Evolutionary conservation across 2,797 vertebrate species (phyloP).

Genomic region (Tarsius wallacei): DNA sequence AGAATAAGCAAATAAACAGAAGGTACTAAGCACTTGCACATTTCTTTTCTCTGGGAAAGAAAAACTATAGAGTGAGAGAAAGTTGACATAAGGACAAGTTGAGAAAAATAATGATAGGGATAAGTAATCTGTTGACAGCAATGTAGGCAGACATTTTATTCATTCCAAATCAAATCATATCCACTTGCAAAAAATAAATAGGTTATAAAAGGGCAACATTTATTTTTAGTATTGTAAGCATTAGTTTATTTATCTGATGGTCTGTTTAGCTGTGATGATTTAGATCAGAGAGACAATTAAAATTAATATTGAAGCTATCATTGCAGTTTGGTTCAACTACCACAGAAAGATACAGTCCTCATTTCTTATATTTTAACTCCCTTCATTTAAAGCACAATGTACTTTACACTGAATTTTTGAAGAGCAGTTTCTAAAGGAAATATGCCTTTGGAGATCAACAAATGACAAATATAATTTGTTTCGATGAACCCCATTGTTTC

Average conservation of each 20-base stretch:
- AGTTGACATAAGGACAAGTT: background rate
- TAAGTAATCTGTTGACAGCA: background rate
- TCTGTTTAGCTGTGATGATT: conserved; percentile 21
- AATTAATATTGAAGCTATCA: background rate
- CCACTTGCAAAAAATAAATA: conserved; percentile 7
- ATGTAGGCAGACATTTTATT: conserved; percentile 12
- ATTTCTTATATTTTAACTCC: background rate
- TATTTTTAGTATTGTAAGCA: conserved; percentile 57
- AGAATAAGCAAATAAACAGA: background rate
- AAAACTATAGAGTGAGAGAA: conserved; percentile 2
- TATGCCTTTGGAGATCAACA: conserved; percentile 17
- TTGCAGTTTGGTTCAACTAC: background rate
- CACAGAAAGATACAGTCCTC: background rate
- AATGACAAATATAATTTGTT: conserved; percentile 14
- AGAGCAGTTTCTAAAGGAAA: conserved; percentile 32
- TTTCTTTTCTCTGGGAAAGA: background rate
- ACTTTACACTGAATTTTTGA: conserved; percentile 40
- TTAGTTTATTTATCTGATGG: conserved; percentile 56
- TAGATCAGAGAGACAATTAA: conserved; percentile 16
- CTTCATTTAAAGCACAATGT: conserved; percentile 19
- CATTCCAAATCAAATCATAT: conserved; percentile 34
- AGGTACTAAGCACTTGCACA: background rate
- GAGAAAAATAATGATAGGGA: background rate
- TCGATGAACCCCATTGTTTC: background rate
- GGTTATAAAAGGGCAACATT: background rate